phyloP scores from a whole-genome alignment of 2,797 vertebrate genomes.

The Rhinoraja longicauda region DNA sequence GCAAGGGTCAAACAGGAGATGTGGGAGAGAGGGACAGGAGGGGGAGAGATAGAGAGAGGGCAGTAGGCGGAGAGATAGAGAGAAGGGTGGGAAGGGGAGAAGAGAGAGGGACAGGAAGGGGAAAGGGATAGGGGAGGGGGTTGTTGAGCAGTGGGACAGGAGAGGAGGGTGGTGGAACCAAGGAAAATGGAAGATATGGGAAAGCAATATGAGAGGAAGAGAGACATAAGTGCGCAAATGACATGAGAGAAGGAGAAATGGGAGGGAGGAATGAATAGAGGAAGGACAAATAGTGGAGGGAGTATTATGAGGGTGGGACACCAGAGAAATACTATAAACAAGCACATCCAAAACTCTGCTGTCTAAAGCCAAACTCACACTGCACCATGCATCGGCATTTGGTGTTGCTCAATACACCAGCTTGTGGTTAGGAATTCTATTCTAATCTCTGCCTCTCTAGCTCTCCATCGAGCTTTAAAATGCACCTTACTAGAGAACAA shows the following conservation, averaged over 20 bases:
- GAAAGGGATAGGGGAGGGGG: neutral
- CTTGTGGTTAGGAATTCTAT: too few relatives aligned
- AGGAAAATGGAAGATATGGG: neutral
- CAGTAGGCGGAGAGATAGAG: neutral
- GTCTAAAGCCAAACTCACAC: too few relatives aligned
- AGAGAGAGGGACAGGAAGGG: neutral
- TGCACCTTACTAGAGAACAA: too few relatives aligned
- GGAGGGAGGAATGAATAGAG: neutral
- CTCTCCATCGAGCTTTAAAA: too few relatives aligned
- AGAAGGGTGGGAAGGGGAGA: neutral
- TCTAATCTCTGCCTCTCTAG: too few relatives aligned
- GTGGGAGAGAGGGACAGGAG: neutral
- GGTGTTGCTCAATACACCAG: too few relatives aligned
- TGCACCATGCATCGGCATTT: too few relatives aligned
- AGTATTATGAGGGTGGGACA: neutral
- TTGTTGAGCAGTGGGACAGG: rapidly evolving
- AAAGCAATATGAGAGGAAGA: neutral
- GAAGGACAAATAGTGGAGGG: neutral
- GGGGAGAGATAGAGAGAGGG: neutral
- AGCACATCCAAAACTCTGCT: too few relatives aligned
- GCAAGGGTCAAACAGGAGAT: too few relatives aligned
- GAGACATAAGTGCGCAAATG: neutral
- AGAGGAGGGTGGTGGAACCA: neutral
- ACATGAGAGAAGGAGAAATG: too few relatives aligned
- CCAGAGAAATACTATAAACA: too few relatives aligned